Conservation (phyloP, 2,113 vertebrate genomes). For the Neodontobutis hainanensis region DNA sequence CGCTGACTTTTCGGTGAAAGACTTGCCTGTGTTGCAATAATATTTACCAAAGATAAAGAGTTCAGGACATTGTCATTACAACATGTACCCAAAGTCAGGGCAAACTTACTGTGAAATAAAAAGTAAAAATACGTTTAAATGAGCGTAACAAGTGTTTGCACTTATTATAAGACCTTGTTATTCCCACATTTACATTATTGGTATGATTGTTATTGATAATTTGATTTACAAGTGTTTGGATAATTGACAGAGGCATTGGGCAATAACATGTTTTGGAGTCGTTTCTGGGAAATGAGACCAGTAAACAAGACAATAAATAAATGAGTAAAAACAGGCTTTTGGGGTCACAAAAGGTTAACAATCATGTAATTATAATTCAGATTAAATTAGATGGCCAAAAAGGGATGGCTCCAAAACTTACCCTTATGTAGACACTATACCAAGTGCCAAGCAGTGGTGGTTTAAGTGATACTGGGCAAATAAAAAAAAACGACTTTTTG, state of each 20-base stretch:
- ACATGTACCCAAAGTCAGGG: slow-evolving; percentile 49
- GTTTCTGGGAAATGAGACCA: slow-evolving; percentile 4
- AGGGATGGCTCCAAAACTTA: too few species aligned
- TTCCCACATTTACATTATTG: neutral
- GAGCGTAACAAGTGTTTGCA: too few species aligned
- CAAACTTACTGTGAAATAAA: slow-evolving; percentile 36
- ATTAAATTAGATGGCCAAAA: too few species aligned
- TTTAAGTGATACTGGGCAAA: too few species aligned
- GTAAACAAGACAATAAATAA: neutral
- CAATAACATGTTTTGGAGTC: slow-evolving; percentile 7
- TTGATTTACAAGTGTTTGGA: slow-evolving; percentile 4
- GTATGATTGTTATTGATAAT: neutral
- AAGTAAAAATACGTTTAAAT: neutral
- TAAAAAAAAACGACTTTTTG: too few species aligned
- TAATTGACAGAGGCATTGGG: slow-evolving; percentile 9
- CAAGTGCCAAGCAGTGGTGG: too few species aligned
- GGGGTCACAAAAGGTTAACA: too few species aligned
- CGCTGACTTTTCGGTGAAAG: slow-evolving; percentile 58
- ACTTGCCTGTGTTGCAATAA: slow-evolving; percentile 62
- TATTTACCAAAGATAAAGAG: slow-evolving; percentile 76
- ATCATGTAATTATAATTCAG: too few species aligned
- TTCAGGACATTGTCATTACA: slow-evolving; percentile 47
- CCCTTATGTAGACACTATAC: too few species aligned
- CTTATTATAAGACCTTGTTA: neutral
- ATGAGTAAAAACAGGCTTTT: neutral